Base-by-base conservation (phyloP, 2,113 vertebrate genomes). In the Tonatia bakeri region DNA sequence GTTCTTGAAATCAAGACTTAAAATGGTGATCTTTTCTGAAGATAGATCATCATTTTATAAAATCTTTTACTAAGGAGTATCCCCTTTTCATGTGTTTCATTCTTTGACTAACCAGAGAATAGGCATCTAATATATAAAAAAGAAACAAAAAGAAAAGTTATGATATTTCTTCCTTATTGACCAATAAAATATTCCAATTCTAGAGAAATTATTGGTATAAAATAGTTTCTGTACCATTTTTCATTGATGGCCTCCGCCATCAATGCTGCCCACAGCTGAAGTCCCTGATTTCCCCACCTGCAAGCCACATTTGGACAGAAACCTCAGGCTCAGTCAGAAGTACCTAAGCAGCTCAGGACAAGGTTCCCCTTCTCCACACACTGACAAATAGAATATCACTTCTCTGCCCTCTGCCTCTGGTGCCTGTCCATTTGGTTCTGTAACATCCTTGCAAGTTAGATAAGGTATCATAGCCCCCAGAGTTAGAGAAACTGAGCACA, bases 21-120 rank as follows among this genome's bases (percentile, higher is more conserved):
- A 81, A 52, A 61, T 31, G 59, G 67, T 67, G 15, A 86, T 70
- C 50, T 94, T 85, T 91, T 59, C 86, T 91, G 50, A 93, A 91
- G 69, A 87, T 75, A 91, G 56, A 95, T 76, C 15, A 84, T 38
- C 13, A 1, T 86, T 93, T 69, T 47, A 36, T 84, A 83, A 59
- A 38, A 52, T 38, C 1, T 7, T 73, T 38, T 84, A 31, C 65
- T 61, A 33, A 70, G 38, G 69, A 61, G 40, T 64, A 70, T 26
- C n/a, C 22, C 69, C 45, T 36, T 5, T 54, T 59, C 9, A 4
- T 7, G 4, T 79, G 16, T 47, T 45, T 43, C 5, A 24, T 80
- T 72, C 59, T 96, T 94, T 72, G n/a, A 77, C 24, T 83, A 80
- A 77, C 38, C 15, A 69, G 45, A 76, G 19, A 81, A 52, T 3